A percentile compares a stretch with the other conserved stretches of the same genome.
These are phyloP conservation scores for Capreolus pygargus DNA, from an alignment of 2,113 vertebrate species.

Conservation along the genomic window DNA sequence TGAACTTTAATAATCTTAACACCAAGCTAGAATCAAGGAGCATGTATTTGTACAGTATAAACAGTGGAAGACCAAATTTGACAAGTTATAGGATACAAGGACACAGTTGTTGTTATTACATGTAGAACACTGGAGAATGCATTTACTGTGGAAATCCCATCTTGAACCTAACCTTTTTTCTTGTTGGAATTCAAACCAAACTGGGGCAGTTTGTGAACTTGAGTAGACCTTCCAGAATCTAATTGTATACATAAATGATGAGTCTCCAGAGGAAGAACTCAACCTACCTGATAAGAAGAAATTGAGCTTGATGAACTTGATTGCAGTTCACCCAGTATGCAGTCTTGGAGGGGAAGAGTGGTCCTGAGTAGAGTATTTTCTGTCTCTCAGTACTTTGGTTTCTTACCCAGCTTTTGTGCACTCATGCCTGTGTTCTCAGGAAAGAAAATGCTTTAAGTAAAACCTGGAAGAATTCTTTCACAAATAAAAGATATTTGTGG, in stretches of 20 bases:
- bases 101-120: background rate
- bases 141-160: background rate
- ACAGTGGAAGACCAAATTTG: background rate
- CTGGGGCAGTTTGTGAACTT: background rate
- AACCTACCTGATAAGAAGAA: background rate
- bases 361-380: background rate
- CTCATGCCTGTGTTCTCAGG: background rate
- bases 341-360: background rate
- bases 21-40: background rate
- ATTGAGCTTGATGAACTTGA: background rate
- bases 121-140: background rate
- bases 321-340: background rate
- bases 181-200: background rate
- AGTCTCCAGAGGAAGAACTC: background rate
- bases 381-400: background rate
- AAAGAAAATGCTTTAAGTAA: background rate
- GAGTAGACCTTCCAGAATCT: background rate
- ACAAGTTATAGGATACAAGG: background rate
- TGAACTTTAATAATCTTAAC: background rate
- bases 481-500: background rate
- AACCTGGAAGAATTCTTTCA: background rate
- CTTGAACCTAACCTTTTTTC: constrained; percentile 5
- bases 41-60: background rate
- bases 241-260: background rate
- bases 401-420: background rate